Percentiles rank a stretch among this genome's conserved stretches.
Conservation (phyloP, 2,797 vertebrate species). For the Paratrypauchen microcephalus region DNA sequence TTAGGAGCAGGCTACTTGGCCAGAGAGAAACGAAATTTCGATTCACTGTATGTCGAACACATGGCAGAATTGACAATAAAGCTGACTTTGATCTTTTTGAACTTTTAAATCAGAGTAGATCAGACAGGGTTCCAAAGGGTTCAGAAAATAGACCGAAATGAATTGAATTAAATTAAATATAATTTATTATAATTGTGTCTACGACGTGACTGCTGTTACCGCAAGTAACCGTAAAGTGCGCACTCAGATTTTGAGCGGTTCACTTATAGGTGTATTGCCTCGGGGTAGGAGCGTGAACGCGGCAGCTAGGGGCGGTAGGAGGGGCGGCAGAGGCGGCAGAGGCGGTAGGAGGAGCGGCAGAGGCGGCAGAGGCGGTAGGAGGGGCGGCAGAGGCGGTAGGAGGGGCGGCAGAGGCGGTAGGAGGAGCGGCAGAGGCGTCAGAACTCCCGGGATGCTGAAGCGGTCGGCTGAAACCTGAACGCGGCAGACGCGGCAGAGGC, state of each 20-base stretch:
- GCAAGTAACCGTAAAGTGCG: neutral
- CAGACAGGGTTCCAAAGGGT: no score
- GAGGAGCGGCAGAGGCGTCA: neutral
- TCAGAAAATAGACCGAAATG: no score
- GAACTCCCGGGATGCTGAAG: neutral
- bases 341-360: constrained; percentile 1
- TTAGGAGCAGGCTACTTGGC: no score
- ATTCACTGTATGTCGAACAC: no score
- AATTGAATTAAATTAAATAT: no score
- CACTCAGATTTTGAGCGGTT: neutral
- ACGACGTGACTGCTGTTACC: no score
- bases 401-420: neutral
- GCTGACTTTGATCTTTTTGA: no score
- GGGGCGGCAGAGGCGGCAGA: neutral
- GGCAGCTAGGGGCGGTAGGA: neutral
- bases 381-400: neutral
- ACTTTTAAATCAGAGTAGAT: no score
- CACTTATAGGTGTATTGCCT: neutral
- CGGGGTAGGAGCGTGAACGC: constrained; percentile 4
- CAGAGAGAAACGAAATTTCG: no score
- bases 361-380: no score
- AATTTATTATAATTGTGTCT: no score
- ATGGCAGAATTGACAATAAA: no score
- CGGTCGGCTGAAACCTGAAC: neutral
- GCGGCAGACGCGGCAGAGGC: constrained; percentile 2